phyloP scores from a whole-genome alignment of 2,888 invertebrate genomes.

The Lottia gigantea region DNA sequence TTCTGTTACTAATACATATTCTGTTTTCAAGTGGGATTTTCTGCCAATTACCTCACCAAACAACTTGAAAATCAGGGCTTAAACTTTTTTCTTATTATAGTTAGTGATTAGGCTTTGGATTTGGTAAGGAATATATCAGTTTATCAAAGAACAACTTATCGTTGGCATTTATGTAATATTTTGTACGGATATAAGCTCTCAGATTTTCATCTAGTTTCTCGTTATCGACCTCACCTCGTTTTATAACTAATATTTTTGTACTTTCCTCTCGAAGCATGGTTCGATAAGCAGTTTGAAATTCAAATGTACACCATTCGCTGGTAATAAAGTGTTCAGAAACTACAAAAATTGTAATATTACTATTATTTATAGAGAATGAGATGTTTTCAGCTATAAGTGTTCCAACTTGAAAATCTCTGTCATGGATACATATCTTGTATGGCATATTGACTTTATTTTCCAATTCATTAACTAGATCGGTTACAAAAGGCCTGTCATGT shows the following conservation, averaged over 20 bases:
- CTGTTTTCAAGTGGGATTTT: too few species aligned
- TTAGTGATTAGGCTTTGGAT: too few species aligned
- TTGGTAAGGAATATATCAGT: background rate
- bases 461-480: background rate
- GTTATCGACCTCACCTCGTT: background rate
- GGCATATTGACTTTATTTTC: background rate
- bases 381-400: slow-evolving; percentile 12
- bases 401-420: slow-evolving; percentile 12
- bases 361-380: slow-evolving; percentile 1
- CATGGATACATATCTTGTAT: slow-evolving; percentile 13
- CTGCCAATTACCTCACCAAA: too few species aligned
- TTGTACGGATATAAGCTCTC: background rate
- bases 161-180: background rate
- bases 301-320: slow-evolving; percentile 16
- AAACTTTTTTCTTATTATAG: too few species aligned
- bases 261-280: background rate
- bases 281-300: slow-evolving; percentile 14
- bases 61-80: too few species aligned
- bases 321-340: slow-evolving; percentile 2
- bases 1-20: too few species aligned
- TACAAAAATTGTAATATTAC: background rate
- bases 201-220: background rate
- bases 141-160: background rate
- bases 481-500: background rate
- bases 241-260: slow-evolving; percentile 6